Conservation (phyloP, 2,113 vertebrate genomes). For the Aythya baeri region DNA sequence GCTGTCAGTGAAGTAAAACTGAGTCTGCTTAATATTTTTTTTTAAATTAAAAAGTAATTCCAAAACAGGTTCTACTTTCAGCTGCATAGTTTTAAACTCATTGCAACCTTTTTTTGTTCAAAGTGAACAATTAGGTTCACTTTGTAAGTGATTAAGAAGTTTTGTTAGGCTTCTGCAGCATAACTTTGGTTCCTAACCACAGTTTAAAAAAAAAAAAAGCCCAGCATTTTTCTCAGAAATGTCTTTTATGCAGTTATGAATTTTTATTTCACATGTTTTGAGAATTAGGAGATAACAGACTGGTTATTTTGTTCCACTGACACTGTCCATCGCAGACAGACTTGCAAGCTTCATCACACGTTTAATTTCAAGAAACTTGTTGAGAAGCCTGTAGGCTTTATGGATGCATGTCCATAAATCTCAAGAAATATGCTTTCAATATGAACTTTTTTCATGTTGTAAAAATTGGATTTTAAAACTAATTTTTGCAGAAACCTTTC, state of each 20-base stretch:
- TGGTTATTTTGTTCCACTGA: neutral
- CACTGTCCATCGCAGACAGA: neutral
- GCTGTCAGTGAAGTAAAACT: neutral
- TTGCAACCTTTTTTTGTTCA: neutral
- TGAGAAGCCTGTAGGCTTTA: neutral
- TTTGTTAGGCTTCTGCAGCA: neutral
- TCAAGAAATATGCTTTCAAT: neutral
- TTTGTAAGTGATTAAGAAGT: neutral
- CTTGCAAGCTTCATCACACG: neutral
- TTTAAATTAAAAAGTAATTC: neutral
- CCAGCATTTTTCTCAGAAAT: neutral
- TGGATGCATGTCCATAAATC: neutral
- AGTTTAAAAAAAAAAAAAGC: no score
- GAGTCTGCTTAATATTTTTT: neutral
- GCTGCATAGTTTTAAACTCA: neutral
- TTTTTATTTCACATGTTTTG: neutral
- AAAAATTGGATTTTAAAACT: neutral
- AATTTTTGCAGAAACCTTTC: no score
- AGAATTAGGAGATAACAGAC: neutral
- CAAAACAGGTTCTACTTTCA: neutral
- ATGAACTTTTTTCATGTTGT: neutral
- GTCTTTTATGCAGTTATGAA: neutral
- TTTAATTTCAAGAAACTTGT: neutral
- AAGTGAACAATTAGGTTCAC: neutral
- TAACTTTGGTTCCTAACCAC: neutral